phyloP scores from a whole-genome alignment of 2,113 vertebrate species.

The Anser brachyrhynchus region DNA sequence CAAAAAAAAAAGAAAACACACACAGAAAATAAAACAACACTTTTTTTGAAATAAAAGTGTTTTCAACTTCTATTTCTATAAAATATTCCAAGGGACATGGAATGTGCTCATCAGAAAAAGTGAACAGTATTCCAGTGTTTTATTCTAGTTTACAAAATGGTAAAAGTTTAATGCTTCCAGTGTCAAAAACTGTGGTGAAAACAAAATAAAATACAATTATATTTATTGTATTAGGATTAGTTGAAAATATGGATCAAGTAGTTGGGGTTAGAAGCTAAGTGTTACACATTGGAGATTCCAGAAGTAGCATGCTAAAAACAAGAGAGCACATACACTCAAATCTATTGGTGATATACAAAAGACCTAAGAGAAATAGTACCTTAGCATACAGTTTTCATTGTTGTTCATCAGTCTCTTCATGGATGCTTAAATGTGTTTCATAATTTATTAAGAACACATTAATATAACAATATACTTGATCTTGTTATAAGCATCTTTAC shows the following conservation, averaged over 20 bases:
- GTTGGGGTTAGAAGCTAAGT: not conserved
- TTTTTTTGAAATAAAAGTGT: not conserved
- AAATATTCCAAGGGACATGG: not conserved
- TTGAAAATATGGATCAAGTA: not conserved
- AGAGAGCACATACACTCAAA: not conserved
- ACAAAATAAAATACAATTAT: not conserved
- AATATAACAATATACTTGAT: not conserved
- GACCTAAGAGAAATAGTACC: not conserved
- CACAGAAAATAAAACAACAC: not conserved
- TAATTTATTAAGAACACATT: not conserved
- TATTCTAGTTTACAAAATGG: not conserved
- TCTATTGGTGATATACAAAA: not conserved
- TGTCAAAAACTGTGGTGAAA: not conserved
- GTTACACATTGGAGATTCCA: not conserved
- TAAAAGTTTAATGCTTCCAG: not conserved
- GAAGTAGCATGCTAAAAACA: not conserved
- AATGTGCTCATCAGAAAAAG: not conserved
- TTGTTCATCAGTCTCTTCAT: not conserved
- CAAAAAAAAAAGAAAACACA: too few species aligned
- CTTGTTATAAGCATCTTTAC: not conserved
- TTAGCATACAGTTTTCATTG: accelerated
- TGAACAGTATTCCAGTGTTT: not conserved
- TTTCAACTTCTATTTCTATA: not conserved
- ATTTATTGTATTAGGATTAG: not conserved
- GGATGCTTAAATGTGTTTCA: not conserved